phyloP scores from a whole-genome alignment of 2,888 invertebrate species.

The Polydrusus pterygomalis region DNA sequence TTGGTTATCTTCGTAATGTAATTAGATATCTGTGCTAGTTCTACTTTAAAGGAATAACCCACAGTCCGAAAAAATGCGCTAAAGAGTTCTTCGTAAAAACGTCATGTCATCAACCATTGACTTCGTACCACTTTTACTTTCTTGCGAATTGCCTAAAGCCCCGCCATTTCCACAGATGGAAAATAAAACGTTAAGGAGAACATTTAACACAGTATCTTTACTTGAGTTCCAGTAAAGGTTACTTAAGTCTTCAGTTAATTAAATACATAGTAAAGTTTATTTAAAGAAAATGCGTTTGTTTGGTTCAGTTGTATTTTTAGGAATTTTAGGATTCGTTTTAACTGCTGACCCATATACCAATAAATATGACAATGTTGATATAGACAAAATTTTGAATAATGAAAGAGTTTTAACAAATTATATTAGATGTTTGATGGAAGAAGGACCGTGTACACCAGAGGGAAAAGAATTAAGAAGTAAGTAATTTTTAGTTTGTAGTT shows the following conservation, averaged over 20 bases:
- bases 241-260: neutral
- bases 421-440: conserved; percentile 77
- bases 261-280: neutral
- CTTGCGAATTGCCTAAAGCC: conserved; percentile 36
- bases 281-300: conserved; percentile 31
- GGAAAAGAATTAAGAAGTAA: conserved; percentile 78
- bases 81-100: conserved; percentile 7
- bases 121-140: conserved; percentile 53
- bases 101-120: conserved; percentile 35
- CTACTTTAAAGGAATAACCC: conserved; percentile 22
- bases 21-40: neutral
- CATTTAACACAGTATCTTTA: conserved; percentile 18
- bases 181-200: conserved; percentile 36
- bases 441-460: conserved; percentile 77
- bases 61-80: conserved; percentile 22
- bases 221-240: conserved; percentile 7
- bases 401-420: conserved; percentile 76
- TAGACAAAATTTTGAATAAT: conserved; percentile 76
- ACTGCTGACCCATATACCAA: conserved; percentile 67
- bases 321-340: conserved; percentile 27
- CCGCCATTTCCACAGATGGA: conserved; percentile 32
- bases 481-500: conserved; percentile 61
- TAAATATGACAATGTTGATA: conserved; percentile 76
- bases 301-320: conserved; percentile 28
- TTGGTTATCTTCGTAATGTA: no score